Conservation (phyloP, 2,888 invertebrate genomes). For the Polydrusus tereticollis region DNA sequence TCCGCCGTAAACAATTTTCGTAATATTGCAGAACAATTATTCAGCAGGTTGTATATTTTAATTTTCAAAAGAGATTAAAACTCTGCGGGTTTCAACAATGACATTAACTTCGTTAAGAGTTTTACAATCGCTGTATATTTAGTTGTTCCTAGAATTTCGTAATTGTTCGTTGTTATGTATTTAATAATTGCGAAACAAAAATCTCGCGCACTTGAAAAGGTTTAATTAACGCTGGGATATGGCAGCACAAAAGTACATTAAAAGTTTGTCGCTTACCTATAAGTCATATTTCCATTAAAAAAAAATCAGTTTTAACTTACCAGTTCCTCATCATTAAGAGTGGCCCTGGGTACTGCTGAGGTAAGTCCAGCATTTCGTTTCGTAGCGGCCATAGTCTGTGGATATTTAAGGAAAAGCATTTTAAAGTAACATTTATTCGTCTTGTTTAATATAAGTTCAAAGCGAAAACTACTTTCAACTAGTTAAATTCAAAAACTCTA, state of each 20-base stretch:
- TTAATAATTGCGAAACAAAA: too few relatives aligned
- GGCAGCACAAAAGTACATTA: too few relatives aligned
- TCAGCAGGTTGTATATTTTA: not conserved
- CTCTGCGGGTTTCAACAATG: not conserved
- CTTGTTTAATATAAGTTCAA: not conserved
- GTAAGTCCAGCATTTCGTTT: slow-evolving; percentile 98
- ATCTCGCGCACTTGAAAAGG: too few relatives aligned
- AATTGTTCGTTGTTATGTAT: not conserved
- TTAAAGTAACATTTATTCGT: not conserved
- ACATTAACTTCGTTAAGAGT: not conserved
- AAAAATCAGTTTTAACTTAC: slow-evolving; percentile 74
- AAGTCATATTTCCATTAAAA: not conserved
- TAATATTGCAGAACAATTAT: too few relatives aligned
- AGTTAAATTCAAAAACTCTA: slow-evolving; percentile 7
- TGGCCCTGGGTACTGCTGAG: slow-evolving; percentile 96
- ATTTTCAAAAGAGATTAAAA: not conserved
- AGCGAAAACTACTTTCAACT: not conserved
- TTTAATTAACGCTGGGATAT: too few relatives aligned
- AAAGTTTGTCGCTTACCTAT: too few relatives aligned
- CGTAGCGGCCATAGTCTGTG: slow-evolving; percentile 98
- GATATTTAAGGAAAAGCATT: slow-evolving; percentile 34
- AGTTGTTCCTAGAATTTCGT: not conserved
- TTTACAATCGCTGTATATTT: not conserved
- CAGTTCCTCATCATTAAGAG: slow-evolving; percentile 98
- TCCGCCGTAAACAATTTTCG: too few relatives aligned